These are phyloP conservation scores for Dipodomys ordii DNA, from an alignment of 2,113 vertebrate species.

Conservation along the genomic window DNA sequence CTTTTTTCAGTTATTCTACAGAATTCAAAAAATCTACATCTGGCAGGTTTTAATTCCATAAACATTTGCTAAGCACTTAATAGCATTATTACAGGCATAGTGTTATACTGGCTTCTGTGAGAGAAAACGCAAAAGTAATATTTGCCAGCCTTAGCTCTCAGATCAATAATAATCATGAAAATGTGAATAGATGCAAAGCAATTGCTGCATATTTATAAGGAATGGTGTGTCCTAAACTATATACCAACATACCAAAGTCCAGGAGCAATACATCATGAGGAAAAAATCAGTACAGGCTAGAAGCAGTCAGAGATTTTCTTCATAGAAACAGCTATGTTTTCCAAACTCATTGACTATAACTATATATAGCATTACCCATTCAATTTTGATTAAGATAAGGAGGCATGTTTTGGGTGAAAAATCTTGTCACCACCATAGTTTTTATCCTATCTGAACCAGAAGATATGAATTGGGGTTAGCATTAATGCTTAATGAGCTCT, in stretches of 20 bases:
- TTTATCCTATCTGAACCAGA: slow-evolving; percentile 50
- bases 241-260: slow-evolving; percentile 5
- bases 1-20: slow-evolving; percentile 29
- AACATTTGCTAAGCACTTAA: slow-evolving; percentile 33
- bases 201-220: slow-evolving; percentile 43
- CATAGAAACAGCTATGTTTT: slow-evolving; percentile 46
- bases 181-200: slow-evolving; percentile 22
- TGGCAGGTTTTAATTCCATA: slow-evolving; percentile 19
- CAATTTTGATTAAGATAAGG: slow-evolving; percentile 69
- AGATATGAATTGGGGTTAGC: slow-evolving; percentile 60
- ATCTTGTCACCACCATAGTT: slow-evolving; percentile 45
- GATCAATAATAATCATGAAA: slow-evolving; percentile 51
- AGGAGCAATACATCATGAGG: background rate
- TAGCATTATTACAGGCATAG: background rate
- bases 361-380: slow-evolving; percentile 16
- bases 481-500: slow-evolving; percentile 79
- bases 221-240: slow-evolving; percentile 10
- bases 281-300: slow-evolving; percentile 15
- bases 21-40: slow-evolving; percentile 38
- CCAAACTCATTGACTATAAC: slow-evolving; percentile 22
- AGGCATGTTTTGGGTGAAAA: slow-evolving; percentile 22
- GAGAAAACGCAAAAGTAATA: slow-evolving; percentile 40
- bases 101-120: slow-evolving; percentile 25
- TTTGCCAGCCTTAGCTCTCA: slow-evolving; percentile 3
- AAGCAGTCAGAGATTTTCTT: slow-evolving; percentile 49